Evolutionary conservation across 2,888 invertebrate genomes (phyloP).

Genomic region (Enoplolaimus lenunculus): DNA sequence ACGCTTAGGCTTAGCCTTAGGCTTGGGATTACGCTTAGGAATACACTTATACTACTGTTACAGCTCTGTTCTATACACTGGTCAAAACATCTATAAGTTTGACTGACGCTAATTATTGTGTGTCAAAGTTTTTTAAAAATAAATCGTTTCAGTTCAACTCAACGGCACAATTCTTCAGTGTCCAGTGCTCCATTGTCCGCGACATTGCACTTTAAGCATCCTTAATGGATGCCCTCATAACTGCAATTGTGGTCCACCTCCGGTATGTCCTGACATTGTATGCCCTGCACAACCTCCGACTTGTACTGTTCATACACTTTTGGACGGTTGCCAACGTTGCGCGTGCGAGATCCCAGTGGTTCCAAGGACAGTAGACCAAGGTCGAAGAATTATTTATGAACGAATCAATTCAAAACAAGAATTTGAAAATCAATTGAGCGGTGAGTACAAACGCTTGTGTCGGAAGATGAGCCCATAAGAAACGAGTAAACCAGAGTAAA

Average conservation of each 20-base stretch:
- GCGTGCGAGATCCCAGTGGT: conserved; percentile 18
- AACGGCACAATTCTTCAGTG: conserved; percentile 1
- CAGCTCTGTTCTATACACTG: no score
- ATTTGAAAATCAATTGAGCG: no score
- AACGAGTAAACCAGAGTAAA: no score
- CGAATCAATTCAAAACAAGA: background rate
- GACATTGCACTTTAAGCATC: conserved; percentile 15
- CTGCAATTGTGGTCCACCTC: conserved; percentile 16
- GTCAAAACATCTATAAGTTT: no score
- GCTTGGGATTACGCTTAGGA: no score
- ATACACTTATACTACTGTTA: no score
- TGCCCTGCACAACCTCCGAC: conserved; percentile 18
- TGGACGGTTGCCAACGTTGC: conserved; percentile 21
- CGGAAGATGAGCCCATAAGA: no score
- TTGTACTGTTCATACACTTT: conserved; percentile 12
- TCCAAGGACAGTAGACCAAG: background rate
- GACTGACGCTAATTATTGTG: no score
- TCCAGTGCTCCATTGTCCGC: conserved; percentile 9
- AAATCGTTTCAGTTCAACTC: conserved; percentile 2
- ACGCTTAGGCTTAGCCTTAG: no score
- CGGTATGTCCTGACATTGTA: conserved; percentile 2
- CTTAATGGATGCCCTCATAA: conserved; percentile 17
- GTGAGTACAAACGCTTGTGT: no score
- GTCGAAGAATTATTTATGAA: background rate
- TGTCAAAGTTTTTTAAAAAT: background rate